Percentiles rank a stretch among this genome's conserved stretches.
Conservation (phyloP, 2,797 vertebrate species). For the Nyctibius grandis region DNA sequence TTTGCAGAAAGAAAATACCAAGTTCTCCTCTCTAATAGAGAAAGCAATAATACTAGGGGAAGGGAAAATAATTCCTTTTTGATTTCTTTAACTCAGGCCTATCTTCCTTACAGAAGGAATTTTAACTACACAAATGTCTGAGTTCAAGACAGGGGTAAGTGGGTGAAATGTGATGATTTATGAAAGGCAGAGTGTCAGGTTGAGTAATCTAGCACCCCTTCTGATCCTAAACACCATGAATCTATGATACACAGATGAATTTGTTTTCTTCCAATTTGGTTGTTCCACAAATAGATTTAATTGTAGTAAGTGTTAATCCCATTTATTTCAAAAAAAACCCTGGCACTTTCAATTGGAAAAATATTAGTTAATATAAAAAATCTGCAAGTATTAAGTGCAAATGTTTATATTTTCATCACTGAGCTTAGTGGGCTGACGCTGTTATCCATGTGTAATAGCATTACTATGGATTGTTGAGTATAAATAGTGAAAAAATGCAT, state of each 20-base stretch:
- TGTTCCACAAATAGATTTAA: slow-evolving; percentile 14
- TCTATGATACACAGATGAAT: not conserved
- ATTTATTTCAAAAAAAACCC: not conserved
- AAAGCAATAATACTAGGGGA: not conserved
- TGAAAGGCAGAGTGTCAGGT: not conserved
- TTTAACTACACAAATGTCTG: not conserved
- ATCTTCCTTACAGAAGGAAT: not conserved
- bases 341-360: not conserved
- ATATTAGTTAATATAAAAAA: not conserved
- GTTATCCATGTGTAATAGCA: not conserved
- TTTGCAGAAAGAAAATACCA: not conserved
- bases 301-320: not conserved
- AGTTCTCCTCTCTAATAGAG: not conserved
- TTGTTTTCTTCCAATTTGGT: not conserved
- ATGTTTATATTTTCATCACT: slow-evolving; percentile 3
- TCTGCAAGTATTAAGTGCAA: not conserved
- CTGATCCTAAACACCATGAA: not conserved
- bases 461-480: not conserved
- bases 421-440: not conserved
- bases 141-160: not conserved
- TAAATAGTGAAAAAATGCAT: not conserved
- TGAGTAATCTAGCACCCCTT: not conserved
- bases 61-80: not conserved
- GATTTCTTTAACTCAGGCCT: not conserved
- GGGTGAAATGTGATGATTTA: not conserved